phyloP scores from a whole-genome alignment of 2,888 invertebrate genomes.

The Lithophane semibrunnea region DNA sequence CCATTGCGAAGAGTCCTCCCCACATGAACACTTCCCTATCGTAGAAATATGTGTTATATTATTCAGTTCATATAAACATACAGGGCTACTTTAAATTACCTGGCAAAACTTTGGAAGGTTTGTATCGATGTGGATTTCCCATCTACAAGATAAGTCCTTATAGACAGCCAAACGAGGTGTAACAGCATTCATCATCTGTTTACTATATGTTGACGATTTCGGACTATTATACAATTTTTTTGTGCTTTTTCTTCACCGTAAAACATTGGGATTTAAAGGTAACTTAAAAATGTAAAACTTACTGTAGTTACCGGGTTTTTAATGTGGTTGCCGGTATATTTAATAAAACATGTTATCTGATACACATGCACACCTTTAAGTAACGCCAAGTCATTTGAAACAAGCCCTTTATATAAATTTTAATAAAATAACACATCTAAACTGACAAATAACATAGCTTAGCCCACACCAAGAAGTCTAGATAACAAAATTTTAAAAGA shows the following conservation, averaged over 20 bases:
- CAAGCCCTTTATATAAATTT: conserved; percentile 24
- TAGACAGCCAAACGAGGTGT: not conserved
- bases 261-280: not conserved
- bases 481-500: conserved; percentile 10
- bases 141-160: not conserved
- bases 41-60: conserved; percentile 51
- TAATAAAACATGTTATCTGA: not conserved
- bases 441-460: conserved; percentile 36
- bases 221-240: not conserved
- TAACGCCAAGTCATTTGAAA: conserved; percentile 35
- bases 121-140: not conserved
- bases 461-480: conserved; percentile 47
- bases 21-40: conserved; percentile 53
- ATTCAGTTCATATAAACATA: conserved; percentile 45
- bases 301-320: not conserved
- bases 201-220: not conserved
- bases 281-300: not conserved
- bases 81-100: conserved; percentile 25
- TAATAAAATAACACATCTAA: conserved; percentile 53
- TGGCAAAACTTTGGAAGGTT: conserved; percentile 30
- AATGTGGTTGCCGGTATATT: no score
- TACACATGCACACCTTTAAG: conserved; percentile 2
- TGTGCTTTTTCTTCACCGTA: not conserved
- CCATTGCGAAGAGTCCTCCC: conserved; percentile 40
- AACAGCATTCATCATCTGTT: not conserved